Evolutionary conservation across 37 sponge, comb jelly and placozoan species (phyloP), one percentile per base, ranked within the genome.

Genomic region (Oscarella lobularis): DNA sequence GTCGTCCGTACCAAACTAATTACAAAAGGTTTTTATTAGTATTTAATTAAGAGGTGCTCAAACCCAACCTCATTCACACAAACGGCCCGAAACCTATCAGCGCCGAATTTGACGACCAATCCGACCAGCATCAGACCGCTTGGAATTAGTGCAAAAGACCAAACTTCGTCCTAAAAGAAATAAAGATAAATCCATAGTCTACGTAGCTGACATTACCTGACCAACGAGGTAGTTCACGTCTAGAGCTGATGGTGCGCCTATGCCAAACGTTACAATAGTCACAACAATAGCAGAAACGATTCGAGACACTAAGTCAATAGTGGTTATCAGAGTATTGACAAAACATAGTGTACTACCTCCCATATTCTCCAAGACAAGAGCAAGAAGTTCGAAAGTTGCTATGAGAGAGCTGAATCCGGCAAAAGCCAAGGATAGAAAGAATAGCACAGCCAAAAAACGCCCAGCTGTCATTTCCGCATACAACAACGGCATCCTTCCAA

Each of bases 361-460:
- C 77, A 84, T 87, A 70, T 91, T 88, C 31, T 79, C 76, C 3
- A 91, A 75, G 4, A 76, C 54, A 38, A 83, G 88, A 6, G 86
- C 82, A 3, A 76, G 73, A 9, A 87, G 39, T 48, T 91, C 92
- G 70, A 91, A 35, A 2, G 82, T 67, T 6, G 88, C 77, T 1
- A 91, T 85, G 66, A 91, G 85, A 9, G 92, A 91, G 72, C 88
- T 87, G 73, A 85, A 41, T 0, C 92, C 92, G 66, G 92, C 92
- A 38, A 91, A 70, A 32, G 83, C 76, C 40, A 91, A 60, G 33
- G 83, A 84, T 32, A 91, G 73, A 79, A 91, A 91, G 81, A 87
- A 91, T 38, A 85, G 41, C 36, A 75, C 72, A 29, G 83, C 82
- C 72, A 91, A 55, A 33, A 82, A 74, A 73, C 83, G 41, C 1